Percentiles rank a stretch among this genome's conserved stretches.
Conservation (phyloP, 2,888 invertebrate species). For the Diploptera punctata region DNA sequence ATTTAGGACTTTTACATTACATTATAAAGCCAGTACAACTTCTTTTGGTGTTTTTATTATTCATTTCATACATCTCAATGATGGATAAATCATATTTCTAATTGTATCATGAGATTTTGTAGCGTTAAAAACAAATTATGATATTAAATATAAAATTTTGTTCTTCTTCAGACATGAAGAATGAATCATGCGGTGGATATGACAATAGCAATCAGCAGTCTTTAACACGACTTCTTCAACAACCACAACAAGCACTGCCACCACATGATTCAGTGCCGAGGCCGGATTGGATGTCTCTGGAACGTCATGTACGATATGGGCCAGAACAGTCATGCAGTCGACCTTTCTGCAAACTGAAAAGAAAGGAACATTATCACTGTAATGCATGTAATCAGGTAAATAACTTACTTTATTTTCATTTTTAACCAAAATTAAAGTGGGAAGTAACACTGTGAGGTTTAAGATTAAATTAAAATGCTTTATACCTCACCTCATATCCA, state of each 20-base stretch:
- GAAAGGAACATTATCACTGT: constrained; percentile 80
- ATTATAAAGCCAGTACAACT: too few relatives aligned
- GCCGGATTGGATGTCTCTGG: constrained; percentile 51
- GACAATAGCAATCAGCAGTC: constrained; percentile 30
- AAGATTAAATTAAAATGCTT: too few relatives aligned
- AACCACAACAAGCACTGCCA: constrained; percentile 25
- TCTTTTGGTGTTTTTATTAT: too few relatives aligned
- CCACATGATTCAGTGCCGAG: constrained; percentile 37
- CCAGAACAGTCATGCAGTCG: constrained; percentile 73
- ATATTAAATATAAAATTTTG: not conserved
- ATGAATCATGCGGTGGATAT: constrained; percentile 14
- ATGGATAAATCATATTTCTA: too few relatives aligned
- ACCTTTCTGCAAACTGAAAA: constrained; percentile 81
- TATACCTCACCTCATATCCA: too few relatives aligned
- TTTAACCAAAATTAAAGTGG: too few relatives aligned
- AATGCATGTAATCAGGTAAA: constrained; percentile 75
- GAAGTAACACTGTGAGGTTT: too few relatives aligned
- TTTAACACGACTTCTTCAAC: constrained; percentile 34
- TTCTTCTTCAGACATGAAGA: constrained; percentile 27
- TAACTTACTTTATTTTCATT: too few relatives aligned
- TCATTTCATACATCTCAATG: too few relatives aligned
- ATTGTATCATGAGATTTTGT: too few relatives aligned
- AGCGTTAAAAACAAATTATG: too few relatives aligned
- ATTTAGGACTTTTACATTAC: too few relatives aligned
- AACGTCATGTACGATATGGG: constrained; percentile 63